phyloP scores from a whole-genome alignment of 2,888 invertebrate genomes.

The Drosophila diplacantha region DNA sequence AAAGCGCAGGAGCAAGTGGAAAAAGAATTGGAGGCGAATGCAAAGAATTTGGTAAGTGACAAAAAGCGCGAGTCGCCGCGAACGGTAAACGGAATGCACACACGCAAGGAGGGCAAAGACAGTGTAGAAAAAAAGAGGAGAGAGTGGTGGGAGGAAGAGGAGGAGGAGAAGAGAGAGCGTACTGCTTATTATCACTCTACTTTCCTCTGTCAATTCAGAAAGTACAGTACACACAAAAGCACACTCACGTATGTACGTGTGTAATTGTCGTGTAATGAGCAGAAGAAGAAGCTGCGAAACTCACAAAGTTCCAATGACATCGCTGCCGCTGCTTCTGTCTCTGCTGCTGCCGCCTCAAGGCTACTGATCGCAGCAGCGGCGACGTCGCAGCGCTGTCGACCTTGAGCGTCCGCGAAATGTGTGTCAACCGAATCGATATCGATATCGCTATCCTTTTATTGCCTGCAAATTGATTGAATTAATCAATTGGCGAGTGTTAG shows the following conservation, averaged over 20 bases:
- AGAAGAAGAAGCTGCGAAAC: constrained; percentile 12
- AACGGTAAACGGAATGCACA: constrained; percentile 17
- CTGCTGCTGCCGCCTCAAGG: constrained; percentile 14
- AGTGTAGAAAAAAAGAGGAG: constrained; percentile 1
- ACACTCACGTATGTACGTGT: constrained; percentile 9
- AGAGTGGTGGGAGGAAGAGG: neutral
- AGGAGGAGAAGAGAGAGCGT: neutral
- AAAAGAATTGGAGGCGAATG: constrained; percentile 11
- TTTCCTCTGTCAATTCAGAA: constrained; percentile 37
- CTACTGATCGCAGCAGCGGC: constrained; percentile 15
- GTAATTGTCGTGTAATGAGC: constrained; percentile 12
- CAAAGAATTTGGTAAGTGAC: constrained; percentile 24
- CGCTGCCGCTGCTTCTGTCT: constrained; percentile 1
- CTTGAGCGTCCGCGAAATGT: constrained; percentile 36
- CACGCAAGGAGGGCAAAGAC: neutral
- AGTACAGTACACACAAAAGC: constrained; percentile 19
- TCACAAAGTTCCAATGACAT: constrained; percentile 28
- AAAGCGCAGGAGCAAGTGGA: constrained; percentile 6
- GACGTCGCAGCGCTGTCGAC: constrained; percentile 21
- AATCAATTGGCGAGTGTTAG: constrained; percentile 43
- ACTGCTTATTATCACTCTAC: constrained; percentile 31
- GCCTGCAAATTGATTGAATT: constrained; percentile 56
- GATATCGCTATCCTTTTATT: constrained; percentile 59
- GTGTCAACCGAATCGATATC: constrained; percentile 31
- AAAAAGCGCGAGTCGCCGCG: neutral